Conservation (phyloP, 2,888 invertebrate genomes). For the Selenia dentaria region DNA sequence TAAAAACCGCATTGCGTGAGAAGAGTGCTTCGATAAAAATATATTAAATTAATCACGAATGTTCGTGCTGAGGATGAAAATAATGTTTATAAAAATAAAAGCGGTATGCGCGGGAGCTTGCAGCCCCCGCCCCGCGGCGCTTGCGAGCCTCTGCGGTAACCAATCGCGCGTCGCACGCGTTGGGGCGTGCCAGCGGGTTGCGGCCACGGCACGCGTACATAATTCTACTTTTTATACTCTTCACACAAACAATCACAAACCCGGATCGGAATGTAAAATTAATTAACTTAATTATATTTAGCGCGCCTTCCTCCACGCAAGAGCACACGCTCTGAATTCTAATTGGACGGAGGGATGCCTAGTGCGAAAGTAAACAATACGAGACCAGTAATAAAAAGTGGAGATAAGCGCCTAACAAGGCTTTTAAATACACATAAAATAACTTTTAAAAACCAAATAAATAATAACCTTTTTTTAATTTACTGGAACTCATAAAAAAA, state of each 20-base stretch:
- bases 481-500: conserved; percentile 8
- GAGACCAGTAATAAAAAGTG: conserved; percentile 14
- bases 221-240: conserved; percentile 39
- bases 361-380: conserved; percentile 15
- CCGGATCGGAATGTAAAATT: conserved; percentile 59
- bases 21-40: conserved; percentile 62
- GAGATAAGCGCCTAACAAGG: conserved; percentile 14
- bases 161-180: conserved; percentile 47
- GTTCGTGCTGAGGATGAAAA: conserved; percentile 59
- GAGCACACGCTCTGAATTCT: conserved; percentile 41
- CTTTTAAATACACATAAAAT: conserved; percentile 11
- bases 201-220: conserved; percentile 12
- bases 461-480: background rate
- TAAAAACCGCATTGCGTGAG: conserved; percentile 68
- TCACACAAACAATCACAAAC: conserved; percentile 59
- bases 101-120: conserved; percentile 44
- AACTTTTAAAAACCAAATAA: conserved; percentile 7
- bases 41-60: conserved; percentile 77
- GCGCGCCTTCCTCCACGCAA: conserved; percentile 39
- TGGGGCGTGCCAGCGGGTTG: conserved; percentile 49
- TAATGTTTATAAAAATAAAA: conserved; percentile 56
- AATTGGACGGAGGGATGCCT: conserved; percentile 41
- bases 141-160: conserved; percentile 41
- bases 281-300: conserved; percentile 66
- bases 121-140: conserved; percentile 45